phyloP scores from a whole-genome alignment of 2,797 vertebrate species.

The Orientallactaga sibirica region DNA sequence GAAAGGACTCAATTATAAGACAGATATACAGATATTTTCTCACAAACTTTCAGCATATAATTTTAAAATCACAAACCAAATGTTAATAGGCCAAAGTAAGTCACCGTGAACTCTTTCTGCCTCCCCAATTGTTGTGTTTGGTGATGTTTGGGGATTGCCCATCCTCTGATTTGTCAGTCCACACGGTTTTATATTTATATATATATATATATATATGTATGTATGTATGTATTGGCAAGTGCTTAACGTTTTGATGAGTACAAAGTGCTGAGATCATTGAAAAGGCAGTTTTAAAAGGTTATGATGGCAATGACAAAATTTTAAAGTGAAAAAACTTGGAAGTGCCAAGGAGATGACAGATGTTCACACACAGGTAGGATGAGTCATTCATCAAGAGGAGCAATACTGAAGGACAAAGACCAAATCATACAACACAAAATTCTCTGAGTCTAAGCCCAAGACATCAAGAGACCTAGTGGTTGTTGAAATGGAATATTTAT shows the following conservation, averaged over 20 bases:
- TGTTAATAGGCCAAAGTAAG: background rate
- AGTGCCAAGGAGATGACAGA: constrained; percentile 18
- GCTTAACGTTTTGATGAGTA: constrained; percentile 27
- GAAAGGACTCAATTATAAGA: background rate
- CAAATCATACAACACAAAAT: background rate
- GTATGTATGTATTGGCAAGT: background rate
- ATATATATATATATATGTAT: too few species aligned
- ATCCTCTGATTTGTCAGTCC: background rate
- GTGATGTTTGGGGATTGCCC: background rate
- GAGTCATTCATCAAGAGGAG: background rate
- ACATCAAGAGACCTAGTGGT: background rate
- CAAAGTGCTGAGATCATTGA: constrained; percentile 14
- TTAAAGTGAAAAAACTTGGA: background rate
- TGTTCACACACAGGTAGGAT: background rate
- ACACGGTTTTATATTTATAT: background rate
- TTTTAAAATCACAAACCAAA: constrained; percentile 27
- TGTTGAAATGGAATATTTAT: background rate
- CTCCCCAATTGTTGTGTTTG: background rate
- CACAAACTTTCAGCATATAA: background rate
- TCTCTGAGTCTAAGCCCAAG: background rate
- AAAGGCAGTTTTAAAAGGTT: constrained; percentile 6
- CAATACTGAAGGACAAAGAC: constrained; percentile 50
- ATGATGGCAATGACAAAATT: constrained; percentile 27
- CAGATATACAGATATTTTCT: background rate
- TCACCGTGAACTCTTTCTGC: background rate